Percentiles rank a stretch among this genome's conserved stretches.
Conservation (phyloP, 2,888 invertebrate species). For the Syrista parreyssii region DNA sequence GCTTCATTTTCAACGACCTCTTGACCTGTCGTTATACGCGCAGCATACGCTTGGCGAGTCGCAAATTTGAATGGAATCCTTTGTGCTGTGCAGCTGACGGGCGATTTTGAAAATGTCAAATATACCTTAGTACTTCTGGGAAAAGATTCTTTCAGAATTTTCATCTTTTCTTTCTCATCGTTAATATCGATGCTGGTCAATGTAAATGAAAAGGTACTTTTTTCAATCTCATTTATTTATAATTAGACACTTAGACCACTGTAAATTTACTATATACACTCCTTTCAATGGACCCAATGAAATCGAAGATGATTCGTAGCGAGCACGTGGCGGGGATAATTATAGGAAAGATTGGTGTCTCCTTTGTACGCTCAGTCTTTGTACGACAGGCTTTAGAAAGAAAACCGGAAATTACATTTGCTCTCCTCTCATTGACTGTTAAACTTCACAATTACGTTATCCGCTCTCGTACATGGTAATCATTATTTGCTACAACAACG, state of each 20-base stretch:
- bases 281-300: conserved; percentile 4
- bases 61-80: neutral
- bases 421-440: conserved; percentile 26
- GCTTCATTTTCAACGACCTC: neutral
- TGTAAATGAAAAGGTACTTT: neutral
- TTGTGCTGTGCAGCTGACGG: neutral
- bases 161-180: neutral
- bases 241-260: neutral
- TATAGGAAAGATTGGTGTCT: conserved; percentile 37
- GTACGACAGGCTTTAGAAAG: conserved; percentile 37
- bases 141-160: neutral
- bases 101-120: neutral
- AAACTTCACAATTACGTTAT: conserved; percentile 28
- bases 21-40: neutral
- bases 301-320: conserved; percentile 22
- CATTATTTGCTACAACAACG: conserved; percentile 21
- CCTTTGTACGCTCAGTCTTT: conserved; percentile 40
- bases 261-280: neutral
- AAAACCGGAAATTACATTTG: conserved; percentile 48
- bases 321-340: conserved; percentile 36
- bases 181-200: neutral
- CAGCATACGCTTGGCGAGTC: neutral
- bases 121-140: neutral
- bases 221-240: neutral
- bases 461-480: conserved; percentile 27